Conservation (phyloP, 1,140 invertebrate species). For the Pogonognathellus flavescens region DNA sequence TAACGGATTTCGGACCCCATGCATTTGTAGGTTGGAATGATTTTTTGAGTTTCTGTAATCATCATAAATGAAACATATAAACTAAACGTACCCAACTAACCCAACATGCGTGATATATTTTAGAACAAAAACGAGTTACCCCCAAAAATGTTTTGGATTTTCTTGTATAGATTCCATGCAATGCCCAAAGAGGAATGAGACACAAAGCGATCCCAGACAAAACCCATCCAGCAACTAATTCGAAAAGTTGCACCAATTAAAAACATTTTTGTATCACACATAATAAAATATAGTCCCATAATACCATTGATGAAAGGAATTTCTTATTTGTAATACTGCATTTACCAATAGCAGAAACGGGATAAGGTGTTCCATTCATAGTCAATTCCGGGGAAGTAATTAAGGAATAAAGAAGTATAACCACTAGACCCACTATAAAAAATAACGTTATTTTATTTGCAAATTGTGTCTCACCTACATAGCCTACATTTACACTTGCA, state of each 20-base stretch:
- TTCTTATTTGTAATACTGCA: not conserved
- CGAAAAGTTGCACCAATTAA: no score
- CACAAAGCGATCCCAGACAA: slow-evolving; percentile 73
- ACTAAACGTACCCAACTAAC: not conserved
- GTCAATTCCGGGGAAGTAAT: slow-evolving; percentile 73
- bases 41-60: slow-evolving; percentile 70
- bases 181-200: slow-evolving; percentile 75
- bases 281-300: no score
- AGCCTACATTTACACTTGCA: no score
- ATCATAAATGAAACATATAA: not conserved
- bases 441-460: not conserved
- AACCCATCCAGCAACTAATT: slow-evolving; percentile 71
- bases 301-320: no score
- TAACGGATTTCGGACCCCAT: slow-evolving; percentile 76
- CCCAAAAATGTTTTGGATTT: slow-evolving; percentile 54
- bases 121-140: slow-evolving; percentile 4
- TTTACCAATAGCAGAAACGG: slow-evolving; percentile 61
- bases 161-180: slow-evolving; percentile 64
- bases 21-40: slow-evolving; percentile 72
- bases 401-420: slow-evolving; percentile 79
- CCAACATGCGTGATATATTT: not conserved
- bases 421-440: slow-evolving; percentile 74
- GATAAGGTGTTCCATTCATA: slow-evolving; percentile 67
- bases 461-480: no score
- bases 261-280: no score